These are phyloP conservation scores for Ictalurus furcatus DNA, from an alignment of 2,113 vertebrate genomes.

Conservation along the genomic window DNA sequence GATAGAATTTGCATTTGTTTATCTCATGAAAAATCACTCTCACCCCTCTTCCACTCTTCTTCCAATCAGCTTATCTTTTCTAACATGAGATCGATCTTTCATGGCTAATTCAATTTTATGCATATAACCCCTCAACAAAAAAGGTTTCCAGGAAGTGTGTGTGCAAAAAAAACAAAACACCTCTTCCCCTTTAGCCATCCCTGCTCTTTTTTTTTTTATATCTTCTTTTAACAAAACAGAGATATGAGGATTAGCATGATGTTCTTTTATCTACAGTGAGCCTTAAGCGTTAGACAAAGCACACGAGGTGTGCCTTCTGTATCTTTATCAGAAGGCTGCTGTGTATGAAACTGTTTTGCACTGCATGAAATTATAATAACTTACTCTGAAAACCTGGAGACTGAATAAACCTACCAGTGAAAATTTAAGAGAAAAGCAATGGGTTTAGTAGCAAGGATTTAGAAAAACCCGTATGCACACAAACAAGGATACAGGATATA, in stretches of 20 bases:
- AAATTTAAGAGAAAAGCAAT: neutral
- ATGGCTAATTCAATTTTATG: conserved; percentile 24
- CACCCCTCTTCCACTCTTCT: neutral
- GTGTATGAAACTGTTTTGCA: conserved; percentile 13
- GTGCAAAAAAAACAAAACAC: neutral
- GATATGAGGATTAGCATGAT: conserved; percentile 39
- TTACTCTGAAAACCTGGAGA: neutral
- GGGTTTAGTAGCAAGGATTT: neutral
- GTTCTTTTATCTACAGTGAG: conserved; percentile 39
- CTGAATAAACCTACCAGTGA: neutral
- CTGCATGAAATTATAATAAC: neutral
- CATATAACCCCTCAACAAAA: conserved; percentile 4
- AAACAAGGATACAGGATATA: neutral
- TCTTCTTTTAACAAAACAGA: conserved; percentile 19
- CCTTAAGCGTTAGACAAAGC: conserved; percentile 6
- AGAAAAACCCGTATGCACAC: neutral
- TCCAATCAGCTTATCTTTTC: neutral
- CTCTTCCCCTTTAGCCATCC: neutral
- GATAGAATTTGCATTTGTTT: neutral
- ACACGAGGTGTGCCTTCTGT: conserved; percentile 17
- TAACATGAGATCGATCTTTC: neutral
- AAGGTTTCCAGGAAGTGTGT: neutral
- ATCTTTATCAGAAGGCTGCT: conserved; percentile 8
- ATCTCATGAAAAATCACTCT: conserved; percentile 9
- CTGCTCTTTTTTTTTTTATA: neutral